Conservation (phyloP, 2,888 invertebrate species). For the Dryomyza anilis region DNA sequence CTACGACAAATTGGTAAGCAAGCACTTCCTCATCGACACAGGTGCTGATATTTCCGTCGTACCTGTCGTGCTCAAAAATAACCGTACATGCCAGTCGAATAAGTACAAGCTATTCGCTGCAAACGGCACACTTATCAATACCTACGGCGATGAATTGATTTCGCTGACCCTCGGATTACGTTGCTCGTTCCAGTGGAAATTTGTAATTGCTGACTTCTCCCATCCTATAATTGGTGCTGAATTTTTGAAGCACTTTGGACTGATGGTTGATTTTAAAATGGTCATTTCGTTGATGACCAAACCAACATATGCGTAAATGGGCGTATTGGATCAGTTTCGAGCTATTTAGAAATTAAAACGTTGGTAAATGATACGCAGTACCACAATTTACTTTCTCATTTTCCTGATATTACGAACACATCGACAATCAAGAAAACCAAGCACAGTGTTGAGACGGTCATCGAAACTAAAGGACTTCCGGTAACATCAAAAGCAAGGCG, state of each 20-base stretch:
- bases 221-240: neutral
- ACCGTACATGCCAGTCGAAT: too few relatives aligned
- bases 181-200: neutral
- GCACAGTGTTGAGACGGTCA: constrained; percentile 2
- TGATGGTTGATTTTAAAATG: neutral
- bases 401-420: neutral
- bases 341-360: neutral
- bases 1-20: too few relatives aligned
- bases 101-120: too few relatives aligned
- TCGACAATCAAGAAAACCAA: neutral
- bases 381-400: neutral
- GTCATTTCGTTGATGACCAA: neutral
- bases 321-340: constrained; percentile 30
- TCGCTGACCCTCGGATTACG: neutral
- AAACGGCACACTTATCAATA: too few relatives aligned
- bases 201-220: neutral
- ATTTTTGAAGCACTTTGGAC: neutral
- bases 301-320: too few relatives aligned
- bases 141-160: neutral
- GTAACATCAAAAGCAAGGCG: neutral
- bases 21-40: too few relatives aligned
- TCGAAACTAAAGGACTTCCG: constrained; percentile 8
- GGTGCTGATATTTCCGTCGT: too few relatives aligned
- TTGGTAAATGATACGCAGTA: neutral
- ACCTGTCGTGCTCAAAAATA: too few relatives aligned